These are phyloP conservation scores for Coreoperca whiteheadi DNA, from an alignment of 2,113 vertebrate genomes.

Conservation along the genomic window DNA sequence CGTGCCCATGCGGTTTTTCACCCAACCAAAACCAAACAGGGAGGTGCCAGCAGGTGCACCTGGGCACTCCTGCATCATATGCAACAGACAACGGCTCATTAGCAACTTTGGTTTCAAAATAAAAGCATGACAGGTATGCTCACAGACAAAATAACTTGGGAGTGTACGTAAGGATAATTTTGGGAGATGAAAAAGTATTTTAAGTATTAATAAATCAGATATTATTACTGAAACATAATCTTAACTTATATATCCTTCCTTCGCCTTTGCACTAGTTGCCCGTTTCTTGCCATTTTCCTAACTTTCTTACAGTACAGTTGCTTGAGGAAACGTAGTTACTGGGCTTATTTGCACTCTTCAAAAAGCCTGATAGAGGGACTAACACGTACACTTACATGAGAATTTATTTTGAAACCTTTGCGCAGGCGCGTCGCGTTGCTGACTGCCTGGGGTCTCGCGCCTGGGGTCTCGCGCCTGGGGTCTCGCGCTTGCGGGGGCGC, in stretches of 20 bases:
- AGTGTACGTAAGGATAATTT: neutral
- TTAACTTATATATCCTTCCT: neutral
- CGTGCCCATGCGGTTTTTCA: too few species aligned
- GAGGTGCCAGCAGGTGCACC: neutral
- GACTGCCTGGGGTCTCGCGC: too few species aligned
- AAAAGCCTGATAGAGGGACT: neutral
- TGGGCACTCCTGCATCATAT: neutral
- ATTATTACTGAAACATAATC: neutral
- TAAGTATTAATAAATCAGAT: neutral
- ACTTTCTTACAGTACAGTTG: too few species aligned
- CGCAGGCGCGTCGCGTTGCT: too few species aligned
- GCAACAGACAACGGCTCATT: neutral
- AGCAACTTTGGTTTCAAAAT: constrained; percentile 48
- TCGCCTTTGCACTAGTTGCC: neutral
- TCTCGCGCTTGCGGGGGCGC: too few species aligned
- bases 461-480: too few species aligned
- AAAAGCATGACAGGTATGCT: constrained; percentile 36
- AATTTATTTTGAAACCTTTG: constrained; percentile 69
- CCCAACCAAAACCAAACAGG: neutral
- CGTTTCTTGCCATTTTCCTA: neutral
- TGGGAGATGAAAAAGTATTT: neutral
- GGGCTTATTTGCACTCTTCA: neutral
- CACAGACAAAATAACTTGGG: neutral
- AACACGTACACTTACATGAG: neutral
- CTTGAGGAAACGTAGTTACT: neutral